Conservation (phyloP, 1,140 invertebrate genomes). For the Brachionus paranguensis region DNA sequence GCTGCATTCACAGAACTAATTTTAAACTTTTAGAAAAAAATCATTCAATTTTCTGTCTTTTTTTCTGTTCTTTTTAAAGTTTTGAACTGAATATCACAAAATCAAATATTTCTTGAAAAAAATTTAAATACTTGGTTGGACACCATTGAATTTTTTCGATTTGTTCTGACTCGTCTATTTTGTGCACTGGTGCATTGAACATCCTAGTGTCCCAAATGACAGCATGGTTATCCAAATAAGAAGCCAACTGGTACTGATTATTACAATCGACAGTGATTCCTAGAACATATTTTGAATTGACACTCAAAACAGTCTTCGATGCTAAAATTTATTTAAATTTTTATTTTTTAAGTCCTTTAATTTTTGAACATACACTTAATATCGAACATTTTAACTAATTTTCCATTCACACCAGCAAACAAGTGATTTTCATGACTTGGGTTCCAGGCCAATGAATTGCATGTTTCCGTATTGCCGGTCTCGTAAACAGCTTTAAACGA, state of each 20-base stretch:
- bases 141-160: constrained; percentile 54
- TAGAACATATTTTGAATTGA: constrained; percentile 74
- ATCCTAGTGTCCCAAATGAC: constrained; percentile 78
- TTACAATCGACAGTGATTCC: constrained; percentile 69
- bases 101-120: not conserved
- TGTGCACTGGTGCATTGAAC: constrained; percentile 72
- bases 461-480: constrained; percentile 68
- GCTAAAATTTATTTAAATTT: not conserved
- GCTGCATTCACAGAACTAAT: no score
- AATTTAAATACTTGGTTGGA: constrained; percentile 65
- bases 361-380: constrained; percentile 66
- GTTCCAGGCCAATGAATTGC: constrained; percentile 79
- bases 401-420: constrained; percentile 78
- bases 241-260: constrained; percentile 66
- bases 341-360: not conserved
- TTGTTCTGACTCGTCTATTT: not conserved
- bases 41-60: no score
- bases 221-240: constrained; percentile 50
- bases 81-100: no score
- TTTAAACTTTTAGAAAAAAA: no score
- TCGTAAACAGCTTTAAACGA: not conserved
- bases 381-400: constrained; percentile 82
- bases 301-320: constrained; percentile 63
- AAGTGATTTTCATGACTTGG: constrained; percentile 66
- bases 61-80: no score